Evolutionary conservation across 2,888 invertebrate genomes (phyloP).

Genomic region (Amphipyra berbera): DNA sequence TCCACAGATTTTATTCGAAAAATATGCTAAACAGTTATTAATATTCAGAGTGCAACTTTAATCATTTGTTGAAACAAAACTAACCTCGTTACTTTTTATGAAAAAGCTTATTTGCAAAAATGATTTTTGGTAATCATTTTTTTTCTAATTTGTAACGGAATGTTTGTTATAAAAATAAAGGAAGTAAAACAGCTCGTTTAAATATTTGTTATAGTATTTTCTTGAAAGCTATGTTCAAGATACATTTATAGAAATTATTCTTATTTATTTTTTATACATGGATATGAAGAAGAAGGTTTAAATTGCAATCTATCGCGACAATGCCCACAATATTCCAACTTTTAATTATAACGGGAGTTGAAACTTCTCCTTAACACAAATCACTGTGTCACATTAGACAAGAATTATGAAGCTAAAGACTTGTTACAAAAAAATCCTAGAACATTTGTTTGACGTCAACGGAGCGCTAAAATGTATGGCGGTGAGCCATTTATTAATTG

Average conservation of each 20-base stretch:
- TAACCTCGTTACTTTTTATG: neutral
- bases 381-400: constrained; percentile 76
- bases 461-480: constrained; percentile 75
- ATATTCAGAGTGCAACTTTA: constrained; percentile 62
- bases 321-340: constrained; percentile 29
- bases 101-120: neutral
- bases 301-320: neutral
- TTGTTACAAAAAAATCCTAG: constrained; percentile 64
- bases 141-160: neutral
- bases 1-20: constrained; percentile 52
- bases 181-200: too few species aligned
- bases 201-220: too few species aligned
- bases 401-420: constrained; percentile 70
- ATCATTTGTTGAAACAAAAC: constrained; percentile 19
- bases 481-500: constrained; percentile 76
- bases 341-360: constrained; percentile 32
- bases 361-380: constrained; percentile 68
- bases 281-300: too few species aligned
- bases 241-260: too few species aligned
- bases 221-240: too few species aligned
- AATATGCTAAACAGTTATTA: constrained; percentile 56
- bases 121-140: neutral
- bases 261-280: too few species aligned
- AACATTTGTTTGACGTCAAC: constrained; percentile 79
- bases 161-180: neutral